phyloP scores from a whole-genome alignment of 2,797 vertebrate species.

The Otus scops region DNA sequence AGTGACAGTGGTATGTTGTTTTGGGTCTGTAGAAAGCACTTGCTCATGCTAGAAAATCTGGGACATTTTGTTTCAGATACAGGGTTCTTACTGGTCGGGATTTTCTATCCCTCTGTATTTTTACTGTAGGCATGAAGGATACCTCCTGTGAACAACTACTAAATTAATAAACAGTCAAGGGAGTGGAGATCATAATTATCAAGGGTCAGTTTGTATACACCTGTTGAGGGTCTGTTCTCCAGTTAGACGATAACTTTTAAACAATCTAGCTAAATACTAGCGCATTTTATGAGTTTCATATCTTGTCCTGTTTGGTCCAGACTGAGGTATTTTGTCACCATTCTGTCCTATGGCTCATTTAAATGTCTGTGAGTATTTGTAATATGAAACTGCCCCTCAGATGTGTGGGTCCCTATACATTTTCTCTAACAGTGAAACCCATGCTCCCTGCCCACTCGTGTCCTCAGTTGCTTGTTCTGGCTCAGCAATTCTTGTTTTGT shows the following conservation, averaged over 20 bases:
- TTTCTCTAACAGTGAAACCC: background rate
- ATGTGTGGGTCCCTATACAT: background rate
- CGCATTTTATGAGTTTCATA: background rate
- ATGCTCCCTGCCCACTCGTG: background rate
- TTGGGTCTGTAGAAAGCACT: slow-evolving; percentile 45
- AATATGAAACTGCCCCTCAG: background rate
- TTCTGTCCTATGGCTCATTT: background rate
- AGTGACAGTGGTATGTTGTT: slow-evolving; percentile 56
- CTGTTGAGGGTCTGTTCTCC: background rate
- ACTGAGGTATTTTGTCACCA: background rate
- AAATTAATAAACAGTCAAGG: background rate
- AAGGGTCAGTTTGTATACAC: background rate
- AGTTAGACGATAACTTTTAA: background rate
- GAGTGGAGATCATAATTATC: background rate
- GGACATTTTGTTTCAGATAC: slow-evolving; percentile 40
- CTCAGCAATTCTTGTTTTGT: background rate
- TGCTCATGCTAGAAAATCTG: slow-evolving; percentile 44
- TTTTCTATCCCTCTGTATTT: background rate
- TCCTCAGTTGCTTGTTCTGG: background rate
- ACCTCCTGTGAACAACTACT: background rate
- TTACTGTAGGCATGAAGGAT: background rate
- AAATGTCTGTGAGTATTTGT: background rate
- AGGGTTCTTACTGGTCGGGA: background rate
- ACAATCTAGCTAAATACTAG: background rate
- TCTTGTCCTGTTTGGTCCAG: background rate